phyloP scores from a whole-genome alignment of 1,140 invertebrate genomes.

The Drosophila melanogaster region Release_6_plus_ISO1_MT NT_033779.5:591001-591500 shows the following conservation, averaged over 20 bases:
- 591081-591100: background rate
- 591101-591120: background rate
- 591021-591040: conserved; percentile 50
- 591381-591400: conserved; percentile 58
- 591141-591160: conserved; percentile 25
- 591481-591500: conserved; percentile 39
- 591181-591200: conserved; percentile 50
- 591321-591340: conserved; percentile 71
- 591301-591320: conserved; percentile 67
- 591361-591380: conserved; percentile 6
- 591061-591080: background rate
- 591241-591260: conserved; percentile 47
- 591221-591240: conserved; percentile 35
- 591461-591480: conserved; percentile 36
- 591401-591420: conserved; percentile 56
- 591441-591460: background rate
- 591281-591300: conserved; percentile 50
- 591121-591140: conserved; percentile 66
- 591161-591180: conserved; percentile 64
- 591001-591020: conserved; percentile 36
- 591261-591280: conserved; percentile 67
- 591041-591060: background rate
- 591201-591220: conserved; percentile 41
- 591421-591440: conserved; percentile 26
- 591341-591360: conserved; percentile 12